Evolutionary conservation across 2,888 invertebrate species (phyloP).

Genomic region (Zaprionus lineosus): DNA sequence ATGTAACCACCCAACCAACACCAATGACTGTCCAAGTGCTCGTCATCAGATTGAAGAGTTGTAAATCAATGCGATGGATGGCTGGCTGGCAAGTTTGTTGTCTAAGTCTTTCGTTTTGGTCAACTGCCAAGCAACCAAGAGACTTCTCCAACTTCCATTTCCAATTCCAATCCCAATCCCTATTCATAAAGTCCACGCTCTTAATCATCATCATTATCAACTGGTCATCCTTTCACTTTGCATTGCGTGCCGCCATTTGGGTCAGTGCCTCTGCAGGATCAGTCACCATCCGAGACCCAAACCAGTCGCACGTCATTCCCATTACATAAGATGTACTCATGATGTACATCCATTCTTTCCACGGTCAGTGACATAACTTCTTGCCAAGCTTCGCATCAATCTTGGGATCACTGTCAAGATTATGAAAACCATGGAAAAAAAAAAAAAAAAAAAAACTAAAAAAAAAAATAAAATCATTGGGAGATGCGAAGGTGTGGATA

Average conservation of each 20-base stretch:
- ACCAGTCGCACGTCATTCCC: slow-evolving; percentile 10
- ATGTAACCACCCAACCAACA: background rate
- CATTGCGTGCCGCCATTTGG: slow-evolving; percentile 30
- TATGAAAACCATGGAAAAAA: slow-evolving; percentile 2
- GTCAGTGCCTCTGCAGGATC: slow-evolving; percentile 55
- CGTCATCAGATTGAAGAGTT: slow-evolving; percentile 39
- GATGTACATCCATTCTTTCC: slow-evolving; percentile 10
- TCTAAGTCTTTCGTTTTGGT: slow-evolving; percentile 63
- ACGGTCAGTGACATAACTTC: slow-evolving; percentile 37
- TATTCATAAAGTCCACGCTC: background rate
- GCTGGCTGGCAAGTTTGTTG: slow-evolving; percentile 61
- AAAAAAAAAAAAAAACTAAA: background rate
- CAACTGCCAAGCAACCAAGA: slow-evolving; percentile 14
- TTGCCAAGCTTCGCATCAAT: slow-evolving; percentile 26
- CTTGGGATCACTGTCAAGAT: slow-evolving; percentile 38
- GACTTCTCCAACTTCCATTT: background rate
- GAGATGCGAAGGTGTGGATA: no score
- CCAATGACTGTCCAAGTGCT: slow-evolving; percentile 26
- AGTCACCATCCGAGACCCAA: slow-evolving; percentile 12
- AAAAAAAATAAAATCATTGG: background rate
- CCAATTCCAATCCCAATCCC: background rate
- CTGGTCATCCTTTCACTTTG: slow-evolving; percentile 57
- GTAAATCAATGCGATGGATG: slow-evolving; percentile 27
- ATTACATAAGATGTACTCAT: slow-evolving; percentile 34
- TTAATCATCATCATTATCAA: background rate